Base-by-base conservation (phyloP, 2,113 vertebrate species). In the Paedocypris sp. region DNA sequence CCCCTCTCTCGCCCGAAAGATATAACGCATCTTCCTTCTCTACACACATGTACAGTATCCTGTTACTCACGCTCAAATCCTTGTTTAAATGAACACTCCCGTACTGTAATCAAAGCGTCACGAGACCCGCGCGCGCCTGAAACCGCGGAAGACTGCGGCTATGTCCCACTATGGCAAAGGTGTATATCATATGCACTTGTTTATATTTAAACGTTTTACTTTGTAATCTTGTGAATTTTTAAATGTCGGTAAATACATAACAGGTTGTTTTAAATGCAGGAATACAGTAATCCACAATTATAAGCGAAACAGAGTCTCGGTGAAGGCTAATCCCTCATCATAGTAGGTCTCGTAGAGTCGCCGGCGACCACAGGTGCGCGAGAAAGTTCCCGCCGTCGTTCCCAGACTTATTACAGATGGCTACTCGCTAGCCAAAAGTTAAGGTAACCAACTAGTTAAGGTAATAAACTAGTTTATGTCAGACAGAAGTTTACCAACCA, bases 41-140 rank as follows among this genome's bases (percentile, higher is more conserved):
- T 28, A 12, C 38, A 43, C 20, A 13, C 53, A 18, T 38, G 23
- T 11, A 13, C 51, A 57, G 39, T 32, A 83, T 86, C 84, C 84
- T 79, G 84, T 72, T 85, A 62, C 70, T 66, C 67, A 67, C 67
- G 73, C 43, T 68, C 41, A 47, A 62, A 67, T 75, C 76, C 80
- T 77, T 82, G 73, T 73, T 70, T 47, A 80, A 80, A 80, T 69
- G 42, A 77, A 69, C 78, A 77, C 82, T 75, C 84, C 76, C 76
- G 62, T 49, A 16, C 18, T 65, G 48, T 66, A 63, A 74, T 68
- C 64, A 38, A 31, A 41, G 49, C 70, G 82, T 85, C 84, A 87
- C 78, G 74, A 78, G 82, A 82, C 77, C 28, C 2, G 13, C 6
- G 28, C 31, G 31, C 49, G 66, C 28, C n/a, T n/a, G n/a, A n/a